phyloP scores from a whole-genome alignment of 2,797 vertebrate genomes.

The Crax fasciolata region DNA sequence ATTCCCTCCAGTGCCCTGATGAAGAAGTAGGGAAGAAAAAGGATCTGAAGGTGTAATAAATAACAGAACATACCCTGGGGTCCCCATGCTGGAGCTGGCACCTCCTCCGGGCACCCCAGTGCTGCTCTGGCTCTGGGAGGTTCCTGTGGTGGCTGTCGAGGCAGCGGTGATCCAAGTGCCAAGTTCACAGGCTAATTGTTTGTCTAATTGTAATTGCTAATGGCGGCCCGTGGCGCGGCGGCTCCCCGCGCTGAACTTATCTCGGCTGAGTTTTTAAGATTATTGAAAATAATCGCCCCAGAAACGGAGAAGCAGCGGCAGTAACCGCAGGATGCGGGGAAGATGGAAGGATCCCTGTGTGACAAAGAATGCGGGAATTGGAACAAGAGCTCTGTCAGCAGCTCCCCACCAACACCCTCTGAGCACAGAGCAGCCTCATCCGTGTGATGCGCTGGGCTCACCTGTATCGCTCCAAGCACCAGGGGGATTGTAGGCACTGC shows the following conservation, averaged over 20 bases:
- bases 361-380: neutral
- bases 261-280: neutral
- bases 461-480: neutral
- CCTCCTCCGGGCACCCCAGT: neutral
- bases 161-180: neutral
- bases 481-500: neutral
- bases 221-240: neutral
- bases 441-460: accelerated
- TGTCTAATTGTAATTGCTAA: constrained; percentile 43
- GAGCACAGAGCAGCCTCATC: neutral
- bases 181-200: constrained; percentile 34
- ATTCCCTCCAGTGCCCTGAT: constrained; percentile 11
- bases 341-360: neutral
- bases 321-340: neutral
- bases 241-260: neutral
- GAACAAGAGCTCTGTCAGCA: neutral
- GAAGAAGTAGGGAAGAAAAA: constrained; percentile 10
- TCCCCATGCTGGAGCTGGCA: neutral
- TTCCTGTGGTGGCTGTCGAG: neutral
- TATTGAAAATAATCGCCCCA: neutral
- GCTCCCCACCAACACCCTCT: neutral
- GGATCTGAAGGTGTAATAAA: constrained; percentile 32
- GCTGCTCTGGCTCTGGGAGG: accelerated
- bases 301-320: neutral
- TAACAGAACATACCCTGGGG: accelerated